A percentile compares a stretch with the other conserved stretches of the same genome.
Conservation (phyloP, 2,113 vertebrate species). For the Lepus americanus region DNA sequence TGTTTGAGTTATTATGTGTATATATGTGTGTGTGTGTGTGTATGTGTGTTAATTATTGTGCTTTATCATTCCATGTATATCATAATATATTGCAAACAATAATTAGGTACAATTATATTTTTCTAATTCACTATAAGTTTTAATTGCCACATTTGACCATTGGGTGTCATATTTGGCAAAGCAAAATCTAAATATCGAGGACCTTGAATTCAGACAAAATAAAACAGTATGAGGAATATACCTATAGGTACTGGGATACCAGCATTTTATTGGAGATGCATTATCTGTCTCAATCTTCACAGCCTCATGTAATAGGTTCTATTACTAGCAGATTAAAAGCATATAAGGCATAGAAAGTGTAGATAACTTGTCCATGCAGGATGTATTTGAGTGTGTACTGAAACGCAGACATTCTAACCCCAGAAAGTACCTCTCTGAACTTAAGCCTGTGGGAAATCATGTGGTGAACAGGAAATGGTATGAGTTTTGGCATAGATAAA, state of each 20-base stretch:
- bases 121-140: neutral
- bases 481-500: neutral
- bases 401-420: neutral
- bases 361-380: neutral
- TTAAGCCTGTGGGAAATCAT: neutral
- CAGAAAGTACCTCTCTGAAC: neutral
- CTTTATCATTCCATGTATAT: neutral
- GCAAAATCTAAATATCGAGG: neutral
- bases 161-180: neutral
- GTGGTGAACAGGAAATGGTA: neutral
- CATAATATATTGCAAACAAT: neutral
- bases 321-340: neutral
- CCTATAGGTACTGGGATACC: neutral
- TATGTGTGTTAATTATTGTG: neutral
- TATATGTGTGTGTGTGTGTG: too few species aligned
- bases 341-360: neutral
- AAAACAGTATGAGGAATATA: neutral
- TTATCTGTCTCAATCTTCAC: constrained; percentile 29
- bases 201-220: neutral
- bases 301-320: neutral
- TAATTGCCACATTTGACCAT: neutral
- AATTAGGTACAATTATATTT: neutral
- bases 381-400: neutral
- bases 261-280: neutral
- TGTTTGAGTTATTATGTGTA: too few species aligned